Conservation (phyloP, 2,113 vertebrate genomes). For the Uropsilus gracilis region DNA sequence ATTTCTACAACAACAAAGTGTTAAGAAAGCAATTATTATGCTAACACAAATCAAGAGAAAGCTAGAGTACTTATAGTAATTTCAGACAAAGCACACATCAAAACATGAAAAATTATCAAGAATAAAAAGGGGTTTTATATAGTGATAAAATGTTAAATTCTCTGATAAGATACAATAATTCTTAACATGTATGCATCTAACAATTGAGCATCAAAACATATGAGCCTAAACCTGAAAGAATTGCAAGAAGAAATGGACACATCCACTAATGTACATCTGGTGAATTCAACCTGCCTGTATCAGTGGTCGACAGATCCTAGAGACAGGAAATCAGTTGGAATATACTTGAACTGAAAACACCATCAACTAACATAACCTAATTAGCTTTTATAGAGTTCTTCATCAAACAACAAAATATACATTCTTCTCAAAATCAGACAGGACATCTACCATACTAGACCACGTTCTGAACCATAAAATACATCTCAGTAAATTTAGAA, state of each 20-base stretch:
- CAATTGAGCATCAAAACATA: too few relatives aligned
- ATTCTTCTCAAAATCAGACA: background rate
- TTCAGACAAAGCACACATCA: background rate
- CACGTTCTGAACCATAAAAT: background rate
- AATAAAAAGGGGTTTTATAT: background rate
- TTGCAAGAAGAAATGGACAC: background rate
- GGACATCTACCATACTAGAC: background rate
- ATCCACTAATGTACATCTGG: background rate
- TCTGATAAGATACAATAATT: too few relatives aligned
- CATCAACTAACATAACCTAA: background rate
- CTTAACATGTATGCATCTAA: too few relatives aligned
- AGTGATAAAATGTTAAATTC: background rate
- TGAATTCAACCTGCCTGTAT: background rate
- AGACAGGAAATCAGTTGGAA: background rate
- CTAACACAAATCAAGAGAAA: conserved; percentile 2
- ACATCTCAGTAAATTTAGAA: background rate
- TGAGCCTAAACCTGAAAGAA: too few relatives aligned
- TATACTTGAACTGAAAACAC: background rate
- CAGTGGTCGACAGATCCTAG: background rate
- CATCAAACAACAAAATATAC: background rate
- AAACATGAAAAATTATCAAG: background rate
- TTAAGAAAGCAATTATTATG: background rate
- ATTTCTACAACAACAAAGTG: background rate
- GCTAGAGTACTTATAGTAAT: background rate
- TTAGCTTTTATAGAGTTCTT: background rate